Percentiles rank a stretch among this genome's conserved stretches.
These are phyloP conservation scores for Dasypogon diadema DNA, from an alignment of 2,888 invertebrate species.

Conservation along the genomic window DNA sequence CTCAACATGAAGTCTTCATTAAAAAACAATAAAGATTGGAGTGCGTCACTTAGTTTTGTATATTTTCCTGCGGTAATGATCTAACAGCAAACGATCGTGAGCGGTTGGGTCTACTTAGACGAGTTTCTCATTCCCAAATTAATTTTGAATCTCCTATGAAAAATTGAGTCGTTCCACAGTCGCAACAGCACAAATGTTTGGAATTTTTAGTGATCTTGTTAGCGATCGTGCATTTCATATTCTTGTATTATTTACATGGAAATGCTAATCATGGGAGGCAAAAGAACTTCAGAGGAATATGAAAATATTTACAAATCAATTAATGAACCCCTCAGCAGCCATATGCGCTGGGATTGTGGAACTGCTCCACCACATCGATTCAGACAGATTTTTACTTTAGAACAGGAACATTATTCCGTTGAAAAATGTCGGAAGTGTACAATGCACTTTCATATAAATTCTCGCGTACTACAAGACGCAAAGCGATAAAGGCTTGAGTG, in stretches of 20 bases:
- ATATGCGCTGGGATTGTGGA: no score
- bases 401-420: slow-evolving; percentile 5
- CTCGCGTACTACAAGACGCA: slow-evolving; percentile 8
- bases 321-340: neutral
- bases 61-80: neutral
- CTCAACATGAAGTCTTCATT: slow-evolving; percentile 16
- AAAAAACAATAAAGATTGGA: slow-evolving; percentile 14
- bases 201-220: slow-evolving; percentile 28
- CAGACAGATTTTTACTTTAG: no score
- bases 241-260: neutral
- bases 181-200: slow-evolving; percentile 4
- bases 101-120: neutral
- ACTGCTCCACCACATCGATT: no score
- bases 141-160: slow-evolving; percentile 20
- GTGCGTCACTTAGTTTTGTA: slow-evolving; percentile 8
- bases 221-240: slow-evolving; percentile 3
- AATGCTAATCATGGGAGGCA: slow-evolving; percentile 19
- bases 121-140: slow-evolving; percentile 14
- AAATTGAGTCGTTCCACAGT: slow-evolving; percentile 19
- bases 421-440: slow-evolving; percentile 26
- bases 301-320: slow-evolving; percentile 27
- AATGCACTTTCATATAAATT: slow-evolving; percentile 16
- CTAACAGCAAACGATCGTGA: neutral
- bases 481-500: slow-evolving; percentile 28
- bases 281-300: neutral